These are phyloP conservation scores for Cyrtorhinus lividipennis DNA, from an alignment of 1,140 invertebrate species.

Conservation along the genomic window DNA sequence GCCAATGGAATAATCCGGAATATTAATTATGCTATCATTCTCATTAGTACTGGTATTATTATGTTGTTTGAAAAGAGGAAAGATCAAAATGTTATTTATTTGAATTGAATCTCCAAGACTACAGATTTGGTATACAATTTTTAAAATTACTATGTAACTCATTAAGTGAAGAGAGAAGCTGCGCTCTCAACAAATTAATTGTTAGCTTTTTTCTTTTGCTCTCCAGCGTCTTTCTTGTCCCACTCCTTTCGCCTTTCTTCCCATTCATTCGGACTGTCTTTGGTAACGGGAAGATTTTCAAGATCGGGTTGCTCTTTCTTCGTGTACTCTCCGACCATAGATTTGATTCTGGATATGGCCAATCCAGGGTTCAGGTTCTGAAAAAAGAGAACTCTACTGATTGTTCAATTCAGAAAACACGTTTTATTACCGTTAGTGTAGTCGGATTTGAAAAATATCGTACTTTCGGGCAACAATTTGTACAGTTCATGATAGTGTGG, in stretches of 20 bases:
- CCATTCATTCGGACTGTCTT: neutral
- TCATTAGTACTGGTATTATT: no score
- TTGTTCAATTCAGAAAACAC: no score
- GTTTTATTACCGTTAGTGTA: no score
- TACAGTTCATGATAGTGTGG: constrained; percentile 99
- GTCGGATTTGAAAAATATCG: no score
- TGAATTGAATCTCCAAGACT: no score
- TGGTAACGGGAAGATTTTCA: neutral
- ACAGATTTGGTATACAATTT: neutral
- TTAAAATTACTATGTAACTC: neutral
- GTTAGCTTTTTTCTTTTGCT: neutral
- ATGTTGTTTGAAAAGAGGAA: no score
- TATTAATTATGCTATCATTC: no score
- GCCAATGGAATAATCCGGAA: no score
- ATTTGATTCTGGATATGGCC: constrained; percentile 93
- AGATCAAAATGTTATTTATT: no score
- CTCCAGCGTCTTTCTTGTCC: neutral
- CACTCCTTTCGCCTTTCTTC: neutral
- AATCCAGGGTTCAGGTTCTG: constrained; percentile 86
- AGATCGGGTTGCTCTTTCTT: constrained; percentile 52
- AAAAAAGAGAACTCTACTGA: constrained; percentile 25
- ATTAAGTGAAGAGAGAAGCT: no score
- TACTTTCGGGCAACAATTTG: constrained; percentile 89
- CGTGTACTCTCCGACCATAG: constrained; percentile 66
- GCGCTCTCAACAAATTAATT: no score